A percentile compares a stretch with the other conserved stretches of the same genome.
Evolutionary conservation across 2,888 invertebrate genomes (phyloP).

Genomic region (Caprella mutica): DNA sequence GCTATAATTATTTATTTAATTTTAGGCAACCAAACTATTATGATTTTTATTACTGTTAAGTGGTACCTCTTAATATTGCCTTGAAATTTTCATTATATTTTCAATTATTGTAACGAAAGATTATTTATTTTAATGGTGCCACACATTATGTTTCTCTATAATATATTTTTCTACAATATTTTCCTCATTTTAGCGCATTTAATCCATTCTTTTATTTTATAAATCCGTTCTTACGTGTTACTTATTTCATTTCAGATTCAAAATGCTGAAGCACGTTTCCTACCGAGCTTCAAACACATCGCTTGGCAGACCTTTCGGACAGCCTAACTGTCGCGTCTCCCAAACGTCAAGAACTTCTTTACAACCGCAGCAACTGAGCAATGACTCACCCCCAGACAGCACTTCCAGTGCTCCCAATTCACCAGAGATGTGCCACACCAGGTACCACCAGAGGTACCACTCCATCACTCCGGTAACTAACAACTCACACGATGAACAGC

Average conservation of each 20-base stretch:
- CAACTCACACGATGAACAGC: too few relatives aligned
- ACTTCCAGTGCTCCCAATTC: conserved; percentile 5
- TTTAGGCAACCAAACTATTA: too few relatives aligned
- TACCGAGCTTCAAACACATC: conserved; percentile 7
- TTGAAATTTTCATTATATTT: too few relatives aligned
- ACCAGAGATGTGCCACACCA: background rate
- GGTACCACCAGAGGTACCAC: background rate
- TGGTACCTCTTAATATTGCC: too few relatives aligned
- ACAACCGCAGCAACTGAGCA: background rate
- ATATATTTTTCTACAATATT: too few relatives aligned
- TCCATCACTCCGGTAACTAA: background rate
- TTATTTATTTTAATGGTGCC: too few relatives aligned
- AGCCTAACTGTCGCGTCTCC: background rate
- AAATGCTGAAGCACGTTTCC: conserved; percentile 12
- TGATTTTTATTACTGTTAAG: too few relatives aligned
- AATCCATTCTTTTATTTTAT: too few relatives aligned
- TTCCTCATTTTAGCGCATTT: too few relatives aligned
- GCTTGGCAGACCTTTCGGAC: conserved; percentile 2
- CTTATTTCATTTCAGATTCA: background rate
- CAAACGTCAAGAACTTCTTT: background rate
- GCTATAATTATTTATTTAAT: too few relatives aligned
- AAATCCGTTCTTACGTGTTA: background rate
- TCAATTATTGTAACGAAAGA: too few relatives aligned
- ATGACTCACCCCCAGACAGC: background rate
- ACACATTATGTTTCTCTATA: too few relatives aligned